Conservation (phyloP, 2,113 vertebrate species). For the Halcyon malimbica region DNA sequence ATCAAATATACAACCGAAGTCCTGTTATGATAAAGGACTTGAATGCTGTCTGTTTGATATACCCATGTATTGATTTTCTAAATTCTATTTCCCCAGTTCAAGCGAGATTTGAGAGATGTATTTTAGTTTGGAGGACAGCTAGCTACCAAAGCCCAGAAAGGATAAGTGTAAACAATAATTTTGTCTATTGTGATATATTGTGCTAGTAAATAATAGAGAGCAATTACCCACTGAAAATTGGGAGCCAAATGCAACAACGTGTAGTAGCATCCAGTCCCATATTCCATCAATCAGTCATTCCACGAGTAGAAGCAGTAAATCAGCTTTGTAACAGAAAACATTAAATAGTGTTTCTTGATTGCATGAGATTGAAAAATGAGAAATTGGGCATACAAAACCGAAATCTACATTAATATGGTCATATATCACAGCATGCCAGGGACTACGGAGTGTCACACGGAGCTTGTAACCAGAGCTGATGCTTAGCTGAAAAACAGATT, state of each 20-base stretch:
- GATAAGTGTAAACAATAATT: constrained; percentile 20
- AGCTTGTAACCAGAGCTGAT: not conserved
- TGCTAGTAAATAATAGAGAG: not conserved
- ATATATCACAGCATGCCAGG: not conserved
- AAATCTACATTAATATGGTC: not conserved
- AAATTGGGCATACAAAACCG: not conserved
- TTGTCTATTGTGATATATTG: not conserved
- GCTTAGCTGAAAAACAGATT: not conserved
- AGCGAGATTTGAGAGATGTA: not conserved
- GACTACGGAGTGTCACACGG: not conserved
- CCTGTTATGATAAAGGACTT: not conserved
- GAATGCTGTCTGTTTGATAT: not conserved
- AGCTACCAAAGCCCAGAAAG: constrained; percentile 4
- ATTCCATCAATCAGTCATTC: not conserved
- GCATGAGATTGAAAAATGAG: not conserved
- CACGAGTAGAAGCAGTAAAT: not conserved
- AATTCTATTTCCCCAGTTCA: not conserved
- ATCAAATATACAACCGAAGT: not conserved
- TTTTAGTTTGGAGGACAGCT: constrained; percentile 23
- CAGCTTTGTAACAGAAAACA: not conserved
- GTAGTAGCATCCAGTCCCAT: not conserved
- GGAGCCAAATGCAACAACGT: not conserved
- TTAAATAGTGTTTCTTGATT: not conserved
- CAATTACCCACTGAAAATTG: constrained; percentile 7
- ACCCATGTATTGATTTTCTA: not conserved